Evolutionary conservation across 2,113 vertebrate genomes (phyloP).

Genomic region (Procavia capensis): DNA sequence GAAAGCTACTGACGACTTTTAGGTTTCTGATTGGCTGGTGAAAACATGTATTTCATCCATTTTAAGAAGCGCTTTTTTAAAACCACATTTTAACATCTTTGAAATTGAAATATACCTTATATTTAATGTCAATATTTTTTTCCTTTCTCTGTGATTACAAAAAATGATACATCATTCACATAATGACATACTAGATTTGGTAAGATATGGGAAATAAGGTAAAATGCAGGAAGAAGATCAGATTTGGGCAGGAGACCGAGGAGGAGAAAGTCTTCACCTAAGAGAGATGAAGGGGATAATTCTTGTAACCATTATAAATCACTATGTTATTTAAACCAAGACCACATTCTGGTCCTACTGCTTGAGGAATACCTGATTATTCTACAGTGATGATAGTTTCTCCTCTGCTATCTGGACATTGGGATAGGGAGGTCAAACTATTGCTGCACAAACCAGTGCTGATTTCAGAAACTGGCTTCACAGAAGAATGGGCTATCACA

Average conservation of each 20-base stretch:
- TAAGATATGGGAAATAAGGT: neutral
- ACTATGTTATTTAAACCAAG: conserved; percentile 18
- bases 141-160: neutral
- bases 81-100: neutral
- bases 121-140: neutral
- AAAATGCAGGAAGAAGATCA: neutral
- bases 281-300: neutral
- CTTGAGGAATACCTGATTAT: neutral
- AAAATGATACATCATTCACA: neutral
- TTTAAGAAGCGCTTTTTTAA: neutral
- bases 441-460: neutral
- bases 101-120: neutral
- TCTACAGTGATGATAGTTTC: neutral
- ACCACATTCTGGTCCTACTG: neutral
- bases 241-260: neutral
- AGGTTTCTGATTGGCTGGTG: neutral
- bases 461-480: neutral
- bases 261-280: neutral
- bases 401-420: neutral
- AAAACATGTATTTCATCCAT: neutral
- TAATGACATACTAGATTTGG: neutral
- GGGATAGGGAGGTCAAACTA: neutral
- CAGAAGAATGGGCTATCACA: neutral
- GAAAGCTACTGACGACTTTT: neutral
- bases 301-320: neutral